phyloP scores from a whole-genome alignment of 2,113 vertebrate genomes.

The Trichechus manatus region DNA sequence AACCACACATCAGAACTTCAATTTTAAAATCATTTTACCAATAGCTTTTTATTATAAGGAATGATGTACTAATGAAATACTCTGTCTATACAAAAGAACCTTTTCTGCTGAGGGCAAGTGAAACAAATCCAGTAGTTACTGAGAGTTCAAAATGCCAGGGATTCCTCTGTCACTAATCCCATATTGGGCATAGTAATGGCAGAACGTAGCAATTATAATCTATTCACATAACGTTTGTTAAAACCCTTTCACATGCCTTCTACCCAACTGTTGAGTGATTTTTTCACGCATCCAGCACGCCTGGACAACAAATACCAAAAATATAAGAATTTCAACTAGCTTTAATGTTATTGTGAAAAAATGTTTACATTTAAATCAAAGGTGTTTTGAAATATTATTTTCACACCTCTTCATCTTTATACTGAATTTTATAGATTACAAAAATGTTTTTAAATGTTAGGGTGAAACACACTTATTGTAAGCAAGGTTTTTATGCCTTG shows the following conservation, averaged over 20 bases:
- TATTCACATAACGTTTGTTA: conserved; percentile 33
- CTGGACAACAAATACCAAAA: conserved; percentile 43
- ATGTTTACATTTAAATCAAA: conserved; percentile 32
- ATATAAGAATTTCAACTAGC: conserved; percentile 49
- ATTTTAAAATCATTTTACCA: neutral
- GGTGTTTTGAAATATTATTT: conserved; percentile 54
- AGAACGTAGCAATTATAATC: neutral
- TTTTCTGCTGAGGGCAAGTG: neutral
- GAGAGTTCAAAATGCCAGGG: neutral
- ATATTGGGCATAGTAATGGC: neutral
- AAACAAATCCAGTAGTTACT: neutral
- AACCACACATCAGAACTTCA: neutral
- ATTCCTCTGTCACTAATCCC: neutral
- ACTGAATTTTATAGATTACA: conserved; percentile 24
- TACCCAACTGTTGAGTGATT: conserved; percentile 19
- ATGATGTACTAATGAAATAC: conserved; percentile 20
- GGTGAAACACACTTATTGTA: neutral
- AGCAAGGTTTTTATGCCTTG: conserved; percentile 26
- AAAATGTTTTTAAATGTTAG: conserved; percentile 36
- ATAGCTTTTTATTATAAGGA: neutral
- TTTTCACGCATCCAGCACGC: neutral
- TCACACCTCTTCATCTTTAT: conserved; percentile 55
- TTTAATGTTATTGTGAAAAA: conserved; percentile 56
- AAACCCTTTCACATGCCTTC: conserved; percentile 22
- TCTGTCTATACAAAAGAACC: neutral